phyloP scores from a whole-genome alignment of 2,888 invertebrate species.

The Morpho deidamia region DNA sequence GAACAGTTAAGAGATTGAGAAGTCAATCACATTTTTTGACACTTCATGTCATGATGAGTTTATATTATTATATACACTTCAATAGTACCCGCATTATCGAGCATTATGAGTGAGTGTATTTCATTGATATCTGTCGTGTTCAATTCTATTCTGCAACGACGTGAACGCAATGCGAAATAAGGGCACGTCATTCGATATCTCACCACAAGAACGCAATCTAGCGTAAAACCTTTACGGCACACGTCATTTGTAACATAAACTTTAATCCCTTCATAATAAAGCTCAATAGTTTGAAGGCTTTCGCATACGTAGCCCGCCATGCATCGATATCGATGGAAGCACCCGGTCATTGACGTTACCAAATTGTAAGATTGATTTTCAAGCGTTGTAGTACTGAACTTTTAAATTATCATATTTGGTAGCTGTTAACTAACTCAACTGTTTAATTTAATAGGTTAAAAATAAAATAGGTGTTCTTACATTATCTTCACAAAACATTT shows the following conservation, averaged over 20 bases:
- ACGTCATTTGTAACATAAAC: slow-evolving; percentile 16
- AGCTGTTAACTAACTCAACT: too few species aligned
- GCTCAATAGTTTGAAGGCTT: slow-evolving; percentile 1
- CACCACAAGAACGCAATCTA: slow-evolving; percentile 41
- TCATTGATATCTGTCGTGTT: slow-evolving; percentile 10
- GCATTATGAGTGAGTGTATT: neutral
- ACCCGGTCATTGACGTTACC: slow-evolving; percentile 30
- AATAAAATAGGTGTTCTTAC: too few species aligned
- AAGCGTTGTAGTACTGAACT: neutral
- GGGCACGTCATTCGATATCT: slow-evolving; percentile 60
- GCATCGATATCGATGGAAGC: slow-evolving; percentile 30
- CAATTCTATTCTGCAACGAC: slow-evolving; percentile 23
- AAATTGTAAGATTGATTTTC: slow-evolving; percentile 9
- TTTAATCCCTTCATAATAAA: slow-evolving; percentile 13
- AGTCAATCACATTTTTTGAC: too few species aligned
- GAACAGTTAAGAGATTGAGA: too few species aligned
- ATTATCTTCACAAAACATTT: too few species aligned
- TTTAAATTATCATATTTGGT: neutral
- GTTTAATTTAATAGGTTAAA: too few species aligned
- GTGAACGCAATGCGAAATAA: slow-evolving; percentile 46
- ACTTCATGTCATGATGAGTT: too few species aligned
- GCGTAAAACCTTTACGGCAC: slow-evolving; percentile 27
- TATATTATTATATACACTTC: neutral
- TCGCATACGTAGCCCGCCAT: slow-evolving; percentile 19
- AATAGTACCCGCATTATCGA: slow-evolving; percentile 1